These are phyloP conservation scores for Altica lythri DNA, from an alignment of 2,888 invertebrate species.

Conservation along the genomic window DNA sequence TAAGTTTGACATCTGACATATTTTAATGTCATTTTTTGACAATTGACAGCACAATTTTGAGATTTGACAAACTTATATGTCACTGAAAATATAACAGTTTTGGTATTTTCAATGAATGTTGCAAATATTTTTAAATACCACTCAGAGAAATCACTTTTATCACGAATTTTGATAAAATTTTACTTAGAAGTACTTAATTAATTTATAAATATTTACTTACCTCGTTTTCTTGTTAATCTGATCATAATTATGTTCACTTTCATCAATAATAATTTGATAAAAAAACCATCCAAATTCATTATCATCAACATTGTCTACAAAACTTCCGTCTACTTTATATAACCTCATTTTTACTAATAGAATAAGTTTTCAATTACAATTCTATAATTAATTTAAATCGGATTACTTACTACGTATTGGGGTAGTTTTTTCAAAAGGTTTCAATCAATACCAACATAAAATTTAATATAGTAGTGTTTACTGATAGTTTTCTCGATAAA, in stretches of 20 bases:
- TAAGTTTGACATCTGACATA: too few species aligned
- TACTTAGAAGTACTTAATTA: background rate
- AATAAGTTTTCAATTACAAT: slow-evolving; percentile 12
- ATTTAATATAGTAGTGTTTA: too few species aligned
- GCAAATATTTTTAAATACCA: background rate
- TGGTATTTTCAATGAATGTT: background rate
- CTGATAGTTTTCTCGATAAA: too few species aligned
- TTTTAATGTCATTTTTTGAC: too few species aligned
- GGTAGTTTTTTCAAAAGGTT: too few species aligned
- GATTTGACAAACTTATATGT: too few species aligned
- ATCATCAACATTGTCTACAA: slow-evolving; percentile 41
- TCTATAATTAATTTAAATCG: slow-evolving; percentile 28
- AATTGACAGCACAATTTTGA: too few species aligned
- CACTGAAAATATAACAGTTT: too few species aligned
- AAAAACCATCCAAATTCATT: slow-evolving; percentile 49
- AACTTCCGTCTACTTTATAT: slow-evolving; percentile 48
- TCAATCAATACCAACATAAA: too few species aligned
- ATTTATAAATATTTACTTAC: slow-evolving; percentile 1
- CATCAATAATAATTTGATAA: slow-evolving; percentile 41
- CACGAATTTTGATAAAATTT: background rate
- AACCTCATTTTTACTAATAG: slow-evolving; percentile 42
- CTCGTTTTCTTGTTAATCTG: slow-evolving; percentile 31
- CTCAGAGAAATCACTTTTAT: background rate
- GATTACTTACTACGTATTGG: too few species aligned
- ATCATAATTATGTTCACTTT: slow-evolving; percentile 28